A percentile compares a stretch with the other conserved stretches of the same genome.
These are phyloP conservation scores for Gallirallus australis DNA, from an alignment of 2,797 vertebrate species.

Conservation along the genomic window DNA sequence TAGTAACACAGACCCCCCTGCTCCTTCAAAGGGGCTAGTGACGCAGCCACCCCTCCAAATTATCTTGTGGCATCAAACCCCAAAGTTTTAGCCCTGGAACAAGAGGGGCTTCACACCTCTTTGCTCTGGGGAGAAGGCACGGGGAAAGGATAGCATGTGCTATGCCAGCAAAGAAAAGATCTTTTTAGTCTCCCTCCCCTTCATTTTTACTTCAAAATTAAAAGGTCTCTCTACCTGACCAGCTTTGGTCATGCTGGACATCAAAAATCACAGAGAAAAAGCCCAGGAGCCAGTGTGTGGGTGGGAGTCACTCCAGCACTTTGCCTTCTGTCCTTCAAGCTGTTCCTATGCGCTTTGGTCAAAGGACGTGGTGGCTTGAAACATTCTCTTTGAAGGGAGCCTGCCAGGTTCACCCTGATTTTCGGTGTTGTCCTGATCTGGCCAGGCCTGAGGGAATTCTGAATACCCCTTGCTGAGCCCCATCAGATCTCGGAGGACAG, in stretches of 20 bases:
- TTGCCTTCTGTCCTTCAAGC: neutral
- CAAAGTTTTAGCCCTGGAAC: neutral
- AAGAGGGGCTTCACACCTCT: neutral
- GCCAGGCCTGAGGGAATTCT: neutral
- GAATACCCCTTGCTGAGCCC: rapidly evolving
- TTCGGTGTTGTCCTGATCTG: too few species aligned
- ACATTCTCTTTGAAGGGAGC: neutral
- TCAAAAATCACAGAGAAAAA: neutral
- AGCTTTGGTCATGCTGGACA: too few species aligned
- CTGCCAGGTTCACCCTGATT: neutral
- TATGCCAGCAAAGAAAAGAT: neutral
- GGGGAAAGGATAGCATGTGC: neutral
- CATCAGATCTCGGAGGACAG: rapidly evolving
- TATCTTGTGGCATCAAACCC: neutral
- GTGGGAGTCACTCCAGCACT: neutral
- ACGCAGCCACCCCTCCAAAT: neutral
- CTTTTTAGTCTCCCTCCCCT: neutral
- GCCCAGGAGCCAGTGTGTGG: rapidly evolving
- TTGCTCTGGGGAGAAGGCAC: neutral
- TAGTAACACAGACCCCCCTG: neutral
- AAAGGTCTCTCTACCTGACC: too few species aligned
- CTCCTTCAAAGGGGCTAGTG: neutral
- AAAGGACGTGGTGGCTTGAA: neutral
- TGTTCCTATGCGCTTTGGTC: neutral
- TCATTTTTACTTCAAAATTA: too few species aligned